phyloP scores from a whole-genome alignment of 2,888 invertebrate species.

The Lacanobia oleracea region DNA sequence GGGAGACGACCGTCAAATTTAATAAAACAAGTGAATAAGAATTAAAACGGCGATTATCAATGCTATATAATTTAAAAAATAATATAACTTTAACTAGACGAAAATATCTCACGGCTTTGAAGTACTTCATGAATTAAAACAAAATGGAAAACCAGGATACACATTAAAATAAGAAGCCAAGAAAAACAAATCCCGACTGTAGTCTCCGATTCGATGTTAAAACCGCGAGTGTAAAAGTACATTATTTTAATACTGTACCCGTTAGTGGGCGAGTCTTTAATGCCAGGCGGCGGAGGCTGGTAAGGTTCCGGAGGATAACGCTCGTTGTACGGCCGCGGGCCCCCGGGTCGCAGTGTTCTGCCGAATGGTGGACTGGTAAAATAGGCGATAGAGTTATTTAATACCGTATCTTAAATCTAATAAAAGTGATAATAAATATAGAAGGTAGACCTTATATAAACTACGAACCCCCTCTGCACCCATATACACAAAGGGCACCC shows the following conservation, averaged over 20 bases:
- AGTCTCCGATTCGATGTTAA: constrained; percentile 64
- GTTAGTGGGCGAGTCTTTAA: constrained; percentile 88
- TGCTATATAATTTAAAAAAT: constrained; percentile 24
- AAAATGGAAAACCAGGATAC: constrained; percentile 31
- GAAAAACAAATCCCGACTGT: constrained; percentile 49
- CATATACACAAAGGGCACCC: no score
- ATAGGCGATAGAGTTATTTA: constrained; percentile 15
- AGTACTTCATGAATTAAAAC: constrained; percentile 32
- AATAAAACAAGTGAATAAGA: constrained; percentile 28
- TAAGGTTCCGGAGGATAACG: constrained; percentile 82
- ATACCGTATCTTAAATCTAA: not conserved
- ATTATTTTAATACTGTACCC: constrained; percentile 78
- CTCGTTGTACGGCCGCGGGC: constrained; percentile 71
- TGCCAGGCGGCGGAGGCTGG: constrained; percentile 91
- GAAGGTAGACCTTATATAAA: not conserved
- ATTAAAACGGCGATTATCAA: constrained; percentile 26
- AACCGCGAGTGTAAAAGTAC: constrained; percentile 36
- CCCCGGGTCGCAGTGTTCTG: constrained; percentile 72
- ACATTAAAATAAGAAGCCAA: constrained; percentile 44
- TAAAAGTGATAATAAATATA: constrained; percentile 1
- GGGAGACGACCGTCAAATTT: constrained; percentile 60
- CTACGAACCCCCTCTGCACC: not conserved
- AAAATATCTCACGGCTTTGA: constrained; percentile 22
- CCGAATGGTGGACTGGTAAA: constrained; percentile 75
- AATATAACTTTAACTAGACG: constrained; percentile 8